Base-by-base conservation (phyloP, 2,888 invertebrate genomes). In the Mythimna albipuncta region DNA sequence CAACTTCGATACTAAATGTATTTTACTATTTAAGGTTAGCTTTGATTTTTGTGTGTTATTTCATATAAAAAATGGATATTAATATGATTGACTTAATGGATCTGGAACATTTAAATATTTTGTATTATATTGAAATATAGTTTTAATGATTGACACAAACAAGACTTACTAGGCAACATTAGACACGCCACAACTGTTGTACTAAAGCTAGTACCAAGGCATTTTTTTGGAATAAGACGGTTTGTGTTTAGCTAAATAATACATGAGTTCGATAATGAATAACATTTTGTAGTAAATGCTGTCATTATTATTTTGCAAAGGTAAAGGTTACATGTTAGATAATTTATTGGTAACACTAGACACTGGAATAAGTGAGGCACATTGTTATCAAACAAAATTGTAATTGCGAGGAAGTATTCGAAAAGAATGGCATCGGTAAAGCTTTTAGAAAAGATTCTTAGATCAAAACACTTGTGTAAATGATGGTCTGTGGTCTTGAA, bases 261-360 rank as follows among this genome's bases (percentile, higher is more conserved):
- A 50, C 47, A 10, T 32, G 58, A 10, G 57, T 26, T 57, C 13
- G 13, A 64, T 73, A 67, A 81, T 81, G 47, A 64, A 64, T 77
- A 77, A 2, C 61, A 58, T 82, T 78, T 67, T 38, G 35, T 19
- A 13, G 44, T 70, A 64, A 78, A 70, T 64, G 74, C 67, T 70
- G 65, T 62, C 50, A 80, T 80, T 73, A 79, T 26, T 21, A 55
- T 72, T 68, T 64, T 64, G 10, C 19, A 63, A 54, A 64, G 41
- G 44, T 61, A 78, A 82, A 82, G 83, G 83, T 73, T 67, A 78
- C 47, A 26, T 19, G 59, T 3, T 64, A 2, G n/a, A 73, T 82
- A 78, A 78, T 82, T 67, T 81, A 77, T 77, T 77, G 41, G 71
- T 13, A 67, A 57, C 2, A 57, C 41, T 82, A 78, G 77, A 68